A percentile compares a stretch with the other conserved stretches of the same genome.
phyloP scores from a whole-genome alignment of 1,140 invertebrate species.

The Stegodyphus mimosarum region DNA sequence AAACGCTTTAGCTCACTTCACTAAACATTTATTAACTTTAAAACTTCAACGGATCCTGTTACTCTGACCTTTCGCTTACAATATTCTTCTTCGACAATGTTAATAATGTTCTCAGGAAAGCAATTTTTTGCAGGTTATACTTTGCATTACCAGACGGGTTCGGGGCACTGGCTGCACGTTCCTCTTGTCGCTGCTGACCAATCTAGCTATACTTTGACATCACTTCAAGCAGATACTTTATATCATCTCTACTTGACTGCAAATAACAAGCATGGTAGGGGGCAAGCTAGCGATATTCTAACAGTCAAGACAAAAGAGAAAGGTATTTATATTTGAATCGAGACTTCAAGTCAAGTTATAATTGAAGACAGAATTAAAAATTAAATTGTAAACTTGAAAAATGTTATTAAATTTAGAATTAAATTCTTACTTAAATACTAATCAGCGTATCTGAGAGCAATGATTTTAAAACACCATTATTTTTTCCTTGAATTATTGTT shows the following conservation, averaged over 20 bases:
- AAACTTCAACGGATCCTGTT: too few relatives aligned
- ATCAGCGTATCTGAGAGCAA: too few relatives aligned
- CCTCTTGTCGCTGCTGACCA: slow-evolving; percentile 49
- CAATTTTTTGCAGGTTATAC: slow-evolving; percentile 54
- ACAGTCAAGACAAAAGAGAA: slow-evolving; percentile 54
- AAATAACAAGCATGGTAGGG: slow-evolving; percentile 62
- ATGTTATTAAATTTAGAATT: too few relatives aligned
- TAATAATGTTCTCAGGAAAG: slow-evolving; percentile 25
- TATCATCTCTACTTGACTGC: slow-evolving; percentile 63
- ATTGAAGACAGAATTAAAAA: not conserved
- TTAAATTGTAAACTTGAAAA: too few relatives aligned
- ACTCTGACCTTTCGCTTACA: too few relatives aligned
- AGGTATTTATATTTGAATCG: slow-evolving; percentile 1
- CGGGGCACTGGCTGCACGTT: slow-evolving; percentile 55
- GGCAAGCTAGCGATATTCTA: slow-evolving; percentile 61
- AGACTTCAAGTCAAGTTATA: too few relatives aligned
- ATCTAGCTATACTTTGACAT: slow-evolving; percentile 48
- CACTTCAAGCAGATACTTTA: slow-evolving; percentile 51
- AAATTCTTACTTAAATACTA: too few relatives aligned
- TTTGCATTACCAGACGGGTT: slow-evolving; percentile 42
- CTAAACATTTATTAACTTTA: too few relatives aligned
- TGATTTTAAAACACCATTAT: too few relatives aligned
- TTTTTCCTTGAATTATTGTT: too few relatives aligned
- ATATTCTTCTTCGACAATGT: too few relatives aligned
- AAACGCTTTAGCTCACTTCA: too few relatives aligned